phyloP scores from a whole-genome alignment of 2,113 vertebrate genomes.

The Corythornis vintsioides region DNA sequence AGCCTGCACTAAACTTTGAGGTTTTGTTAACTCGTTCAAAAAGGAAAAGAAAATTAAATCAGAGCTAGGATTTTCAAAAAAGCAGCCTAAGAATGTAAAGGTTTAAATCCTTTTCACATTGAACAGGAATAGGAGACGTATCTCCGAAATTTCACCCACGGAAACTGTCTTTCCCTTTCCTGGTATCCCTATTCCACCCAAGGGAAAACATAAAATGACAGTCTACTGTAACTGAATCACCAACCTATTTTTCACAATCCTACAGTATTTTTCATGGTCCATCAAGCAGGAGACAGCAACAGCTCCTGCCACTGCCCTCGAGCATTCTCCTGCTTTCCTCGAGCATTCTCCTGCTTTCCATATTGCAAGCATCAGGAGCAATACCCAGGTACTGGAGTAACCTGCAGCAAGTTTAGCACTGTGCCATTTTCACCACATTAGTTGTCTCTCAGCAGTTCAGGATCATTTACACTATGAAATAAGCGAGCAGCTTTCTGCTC shows the following conservation, averaged over 20 bases:
- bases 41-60: neutral
- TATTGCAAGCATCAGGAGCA: neutral
- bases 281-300: neutral
- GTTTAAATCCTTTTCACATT: neutral
- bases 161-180: neutral
- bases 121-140: neutral
- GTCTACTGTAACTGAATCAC: neutral
- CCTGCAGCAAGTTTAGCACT: neutral
- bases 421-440: neutral
- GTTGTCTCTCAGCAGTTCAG: neutral
- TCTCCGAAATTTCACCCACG: neutral
- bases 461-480: neutral
- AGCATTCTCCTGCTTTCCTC: neutral
- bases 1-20: neutral
- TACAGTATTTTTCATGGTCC: neutral
- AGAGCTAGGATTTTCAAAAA: neutral
- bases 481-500: neutral
- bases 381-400: neutral
- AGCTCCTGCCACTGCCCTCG: neutral
- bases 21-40: neutral
- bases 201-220: neutral
- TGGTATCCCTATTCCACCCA: neutral
- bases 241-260: neutral
- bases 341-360: neutral
- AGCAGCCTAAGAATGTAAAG: neutral